phyloP scores from a whole-genome alignment of 2,113 vertebrate genomes.

The Istiophorus platypterus region DNA sequence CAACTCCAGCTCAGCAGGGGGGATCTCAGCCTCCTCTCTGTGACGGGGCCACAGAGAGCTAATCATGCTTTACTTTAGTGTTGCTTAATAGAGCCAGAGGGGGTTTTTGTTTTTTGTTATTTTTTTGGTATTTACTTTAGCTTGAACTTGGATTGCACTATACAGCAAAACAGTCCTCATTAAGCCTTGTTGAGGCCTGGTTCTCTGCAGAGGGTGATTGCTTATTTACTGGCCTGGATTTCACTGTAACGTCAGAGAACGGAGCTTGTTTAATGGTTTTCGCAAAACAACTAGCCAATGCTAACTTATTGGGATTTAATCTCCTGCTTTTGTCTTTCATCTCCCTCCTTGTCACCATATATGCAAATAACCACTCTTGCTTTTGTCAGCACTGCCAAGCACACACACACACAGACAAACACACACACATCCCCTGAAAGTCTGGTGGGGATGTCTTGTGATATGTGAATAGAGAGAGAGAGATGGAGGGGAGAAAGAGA shows the following conservation, averaged over 20 bases:
- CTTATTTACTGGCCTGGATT: constrained; percentile 30
- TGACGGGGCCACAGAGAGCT: constrained; percentile 13
- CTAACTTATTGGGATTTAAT: constrained; percentile 42
- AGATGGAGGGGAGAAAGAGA: neutral
- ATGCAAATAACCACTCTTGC: constrained; percentile 27
- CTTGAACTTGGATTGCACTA: constrained; percentile 33
- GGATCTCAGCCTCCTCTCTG: neutral
- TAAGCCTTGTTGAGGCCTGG: constrained; percentile 34
- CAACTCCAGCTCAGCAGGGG: constrained; percentile 12
- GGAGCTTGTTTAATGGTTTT: constrained; percentile 42
- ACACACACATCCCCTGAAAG: constrained; percentile 1
- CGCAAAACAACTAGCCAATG: constrained; percentile 21
- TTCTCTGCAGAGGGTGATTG: constrained; percentile 4
- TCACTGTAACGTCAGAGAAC: constrained; percentile 9
- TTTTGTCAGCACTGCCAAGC: constrained; percentile 10
- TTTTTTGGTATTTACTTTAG: constrained; percentile 32
- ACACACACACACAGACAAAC: neutral
- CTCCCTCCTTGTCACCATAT: constrained; percentile 28
- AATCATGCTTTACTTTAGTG: constrained; percentile 26
- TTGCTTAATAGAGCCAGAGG: constrained; percentile 20
- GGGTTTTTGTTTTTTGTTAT: too few species aligned
- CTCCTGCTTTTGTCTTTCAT: constrained; percentile 32
- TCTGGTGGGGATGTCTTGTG: constrained; percentile 26
- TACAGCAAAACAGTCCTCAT: constrained; percentile 27
- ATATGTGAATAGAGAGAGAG: constrained; percentile 15